Percentiles rank a stretch among this genome's conserved stretches.
Conservation (phyloP, 1,140 invertebrate genomes). For the Reticulitermes speratus region DNA sequence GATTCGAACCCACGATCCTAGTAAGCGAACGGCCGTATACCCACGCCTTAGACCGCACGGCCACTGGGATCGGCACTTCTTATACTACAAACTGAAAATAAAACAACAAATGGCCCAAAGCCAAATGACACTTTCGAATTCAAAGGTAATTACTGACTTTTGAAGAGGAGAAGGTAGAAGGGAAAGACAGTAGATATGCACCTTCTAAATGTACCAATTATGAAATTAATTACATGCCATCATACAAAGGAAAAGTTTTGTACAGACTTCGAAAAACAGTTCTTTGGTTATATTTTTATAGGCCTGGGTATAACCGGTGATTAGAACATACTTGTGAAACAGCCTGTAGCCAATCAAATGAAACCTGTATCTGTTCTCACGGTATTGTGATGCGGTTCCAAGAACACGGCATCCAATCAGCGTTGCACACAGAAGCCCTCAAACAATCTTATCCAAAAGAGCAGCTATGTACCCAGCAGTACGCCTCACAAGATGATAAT, state of each 20-base stretch:
- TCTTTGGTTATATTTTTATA: not conserved
- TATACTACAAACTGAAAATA: not conserved
- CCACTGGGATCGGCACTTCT: too few species aligned
- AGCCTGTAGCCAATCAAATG: conserved; percentile 9
- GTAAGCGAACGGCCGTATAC: too few species aligned
- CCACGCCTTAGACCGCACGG: too few species aligned
- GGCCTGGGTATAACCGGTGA: not conserved
- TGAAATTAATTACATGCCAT: not conserved
- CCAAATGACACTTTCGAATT: not conserved
- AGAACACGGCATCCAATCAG: conserved; percentile 12
- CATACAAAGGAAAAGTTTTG: not conserved
- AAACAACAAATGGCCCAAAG: not conserved
- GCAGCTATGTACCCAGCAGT: not conserved
- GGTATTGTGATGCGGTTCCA: not conserved
- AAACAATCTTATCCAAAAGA: not conserved
- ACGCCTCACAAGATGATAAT: too few species aligned
- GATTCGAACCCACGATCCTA: too few species aligned
- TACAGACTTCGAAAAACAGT: not conserved
- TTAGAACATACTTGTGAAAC: conserved; percentile 4
- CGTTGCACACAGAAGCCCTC: not conserved
- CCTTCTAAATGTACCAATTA: not conserved
- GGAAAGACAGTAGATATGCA: too few species aligned
- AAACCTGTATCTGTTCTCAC: conserved; percentile 15
- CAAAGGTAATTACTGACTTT: not conserved
- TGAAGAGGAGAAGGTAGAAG: not conserved